phyloP scores from a whole-genome alignment of 1,140 invertebrate genomes.

The Drosophila takahashii region DNA sequence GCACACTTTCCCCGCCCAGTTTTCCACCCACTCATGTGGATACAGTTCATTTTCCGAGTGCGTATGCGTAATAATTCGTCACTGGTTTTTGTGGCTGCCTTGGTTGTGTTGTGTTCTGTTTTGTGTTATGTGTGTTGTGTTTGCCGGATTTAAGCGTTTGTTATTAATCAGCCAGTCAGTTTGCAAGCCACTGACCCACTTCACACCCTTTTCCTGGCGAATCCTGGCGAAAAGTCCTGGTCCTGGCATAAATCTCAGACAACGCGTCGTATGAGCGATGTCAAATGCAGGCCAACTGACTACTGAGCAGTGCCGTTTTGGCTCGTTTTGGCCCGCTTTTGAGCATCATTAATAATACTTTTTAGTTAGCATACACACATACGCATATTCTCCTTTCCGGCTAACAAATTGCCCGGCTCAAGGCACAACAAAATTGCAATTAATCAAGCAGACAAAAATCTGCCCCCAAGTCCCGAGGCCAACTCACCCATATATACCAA shows the following conservation, averaged over 20 bases:
- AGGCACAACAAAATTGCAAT: constrained; percentile 57
- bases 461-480: constrained; percentile 21
- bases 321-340: constrained; percentile 1
- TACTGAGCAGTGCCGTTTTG: constrained; percentile 45
- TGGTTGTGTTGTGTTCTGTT: constrained; percentile 2
- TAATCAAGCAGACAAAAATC: constrained; percentile 80
- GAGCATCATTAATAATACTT: constrained; percentile 77
- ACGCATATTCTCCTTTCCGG: not conserved
- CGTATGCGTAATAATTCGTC: constrained; percentile 59
- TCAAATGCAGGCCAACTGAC: constrained; percentile 65
- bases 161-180: constrained; percentile 69
- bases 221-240: not conserved
- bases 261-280: constrained; percentile 77
- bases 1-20: not conserved
- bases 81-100: constrained; percentile 39
- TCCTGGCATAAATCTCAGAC: constrained; percentile 67
- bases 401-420: constrained; percentile 55
- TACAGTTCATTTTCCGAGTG: constrained; percentile 12
- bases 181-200: constrained; percentile 4
- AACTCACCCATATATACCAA: constrained; percentile 1
- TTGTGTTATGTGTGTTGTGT: constrained; percentile 1
- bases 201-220: constrained; percentile 3
- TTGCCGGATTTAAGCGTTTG: constrained; percentile 63
- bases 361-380: constrained; percentile 56
- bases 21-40: constrained; percentile 6